phyloP scores from a whole-genome alignment of 2,888 invertebrate genomes.

The Arge pagana region DNA sequence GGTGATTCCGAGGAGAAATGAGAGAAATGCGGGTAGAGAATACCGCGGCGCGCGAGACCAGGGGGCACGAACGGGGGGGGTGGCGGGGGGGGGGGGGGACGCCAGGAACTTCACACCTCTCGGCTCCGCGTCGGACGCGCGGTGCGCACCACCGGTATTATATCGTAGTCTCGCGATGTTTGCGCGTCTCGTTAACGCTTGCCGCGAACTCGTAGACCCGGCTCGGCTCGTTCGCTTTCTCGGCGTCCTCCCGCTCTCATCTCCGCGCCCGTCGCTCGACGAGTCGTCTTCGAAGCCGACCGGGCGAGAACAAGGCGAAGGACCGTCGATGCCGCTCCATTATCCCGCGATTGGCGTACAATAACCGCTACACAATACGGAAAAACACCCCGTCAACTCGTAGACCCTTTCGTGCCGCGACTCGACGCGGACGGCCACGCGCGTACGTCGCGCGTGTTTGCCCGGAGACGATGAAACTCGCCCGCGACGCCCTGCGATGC shows the following conservation, averaged over 20 bases:
- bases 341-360: conserved; percentile 16
- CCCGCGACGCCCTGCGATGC: too few relatives aligned
- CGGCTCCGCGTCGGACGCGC: background rate
- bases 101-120: conserved; percentile 19
- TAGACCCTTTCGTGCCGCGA: too few relatives aligned
- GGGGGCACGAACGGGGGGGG: conserved; percentile 11
- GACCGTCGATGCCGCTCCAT: conserved; percentile 14
- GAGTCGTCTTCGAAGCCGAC: too few relatives aligned
- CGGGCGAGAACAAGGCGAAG: conserved; percentile 16
- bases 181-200: conserved; percentile 52
- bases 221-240: too few relatives aligned
- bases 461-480: conserved; percentile 11
- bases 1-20: conserved; percentile 6
- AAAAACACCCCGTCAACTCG: too few relatives aligned
- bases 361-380: conserved; percentile 7
- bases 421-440: background rate
- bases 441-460: conserved; percentile 9
- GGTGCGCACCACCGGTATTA: conserved; percentile 13
- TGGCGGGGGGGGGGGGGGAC: conserved; percentile 23
- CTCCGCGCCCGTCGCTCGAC: too few relatives aligned
- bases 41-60: conserved; percentile 8
- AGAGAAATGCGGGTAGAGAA: conserved; percentile 8
- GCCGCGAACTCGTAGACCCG: conserved; percentile 33
- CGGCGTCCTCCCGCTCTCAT: background rate
- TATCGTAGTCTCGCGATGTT: conserved; percentile 35